A percentile compares a stretch with the other conserved stretches of the same genome.
Conservation (phyloP, 2,113 vertebrate genomes). For the Sula dactylatra region DNA sequence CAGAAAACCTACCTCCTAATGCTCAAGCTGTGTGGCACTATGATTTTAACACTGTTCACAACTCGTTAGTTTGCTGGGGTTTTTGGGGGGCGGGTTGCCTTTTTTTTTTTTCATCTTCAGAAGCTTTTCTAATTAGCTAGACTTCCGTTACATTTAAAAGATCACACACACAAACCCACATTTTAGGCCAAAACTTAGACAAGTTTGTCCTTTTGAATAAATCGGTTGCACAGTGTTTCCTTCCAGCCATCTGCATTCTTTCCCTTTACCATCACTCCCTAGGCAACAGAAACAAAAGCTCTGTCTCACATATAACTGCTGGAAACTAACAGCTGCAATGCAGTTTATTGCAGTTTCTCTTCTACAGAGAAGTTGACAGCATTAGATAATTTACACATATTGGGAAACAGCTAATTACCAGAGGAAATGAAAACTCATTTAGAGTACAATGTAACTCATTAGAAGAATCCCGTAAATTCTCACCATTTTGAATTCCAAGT, state of each 20-base stretch:
- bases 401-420: constrained; percentile 52
- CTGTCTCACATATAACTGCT: background rate
- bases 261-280: constrained; percentile 31
- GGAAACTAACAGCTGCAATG: constrained; percentile 28
- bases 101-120: background rate
- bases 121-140: constrained; percentile 37
- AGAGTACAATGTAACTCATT: background rate
- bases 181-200: constrained; percentile 44
- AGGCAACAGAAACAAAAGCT: constrained; percentile 71
- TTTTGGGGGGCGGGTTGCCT: background rate
- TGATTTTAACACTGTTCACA: constrained; percentile 19
- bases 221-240: background rate
- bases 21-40: background rate
- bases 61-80: background rate
- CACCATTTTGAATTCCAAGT: background rate
- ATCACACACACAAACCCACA: constrained; percentile 21
- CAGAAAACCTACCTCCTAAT: background rate
- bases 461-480: background rate
- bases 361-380: background rate
- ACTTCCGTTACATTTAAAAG: constrained; percentile 56
- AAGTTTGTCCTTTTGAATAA: constrained; percentile 29
- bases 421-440: constrained; percentile 38
- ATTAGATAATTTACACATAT: constrained; percentile 39
- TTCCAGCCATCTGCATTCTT: constrained; percentile 46
- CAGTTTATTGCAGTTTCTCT: background rate